phyloP scores from a whole-genome alignment of 2,797 vertebrate species.

The Sebastes minor region DNA sequence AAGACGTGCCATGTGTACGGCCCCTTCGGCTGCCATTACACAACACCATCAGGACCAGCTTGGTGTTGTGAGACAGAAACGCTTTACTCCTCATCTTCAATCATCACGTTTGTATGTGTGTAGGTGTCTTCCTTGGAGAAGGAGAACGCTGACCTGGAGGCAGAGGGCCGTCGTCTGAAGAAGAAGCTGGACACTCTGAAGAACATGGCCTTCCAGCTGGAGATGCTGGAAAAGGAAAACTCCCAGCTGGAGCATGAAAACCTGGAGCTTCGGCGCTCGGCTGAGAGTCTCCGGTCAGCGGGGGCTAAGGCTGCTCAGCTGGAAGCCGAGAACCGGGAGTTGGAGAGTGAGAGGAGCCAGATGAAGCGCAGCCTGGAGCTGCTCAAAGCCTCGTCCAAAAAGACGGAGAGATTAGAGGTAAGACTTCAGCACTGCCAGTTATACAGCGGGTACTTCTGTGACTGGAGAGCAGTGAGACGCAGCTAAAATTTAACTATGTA shows the following conservation, averaged over 20 bases:
- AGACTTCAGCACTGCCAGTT: not conserved
- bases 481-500: not conserved
- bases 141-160: constrained; percentile 92
- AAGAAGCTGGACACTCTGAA: constrained; percentile 92
- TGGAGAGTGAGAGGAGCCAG: constrained; percentile 93
- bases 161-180: constrained; percentile 90
- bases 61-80: not conserved
- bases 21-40: not conserved
- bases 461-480: not conserved
- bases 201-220: constrained; percentile 91
- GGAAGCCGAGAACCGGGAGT: constrained; percentile 93
- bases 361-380: constrained; percentile 92
- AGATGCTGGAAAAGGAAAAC: constrained; percentile 95
- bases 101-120: not conserved
- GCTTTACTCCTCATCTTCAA: not conserved
- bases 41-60: not conserved
- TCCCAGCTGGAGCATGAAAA: constrained; percentile 95
- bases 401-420: constrained; percentile 93
- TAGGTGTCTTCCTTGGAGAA: constrained; percentile 87
- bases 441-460: not conserved
- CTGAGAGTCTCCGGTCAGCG: constrained; percentile 88
- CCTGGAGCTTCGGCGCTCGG: constrained; percentile 88
- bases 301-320: constrained; percentile 91
- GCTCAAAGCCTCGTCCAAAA: constrained; percentile 94
- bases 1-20: too few species aligned